Evolutionary conservation across 2,113 vertebrate species (phyloP), one percentile per base, ranked within the genome.

Genomic region (Paralichthys olivaceus): DNA sequence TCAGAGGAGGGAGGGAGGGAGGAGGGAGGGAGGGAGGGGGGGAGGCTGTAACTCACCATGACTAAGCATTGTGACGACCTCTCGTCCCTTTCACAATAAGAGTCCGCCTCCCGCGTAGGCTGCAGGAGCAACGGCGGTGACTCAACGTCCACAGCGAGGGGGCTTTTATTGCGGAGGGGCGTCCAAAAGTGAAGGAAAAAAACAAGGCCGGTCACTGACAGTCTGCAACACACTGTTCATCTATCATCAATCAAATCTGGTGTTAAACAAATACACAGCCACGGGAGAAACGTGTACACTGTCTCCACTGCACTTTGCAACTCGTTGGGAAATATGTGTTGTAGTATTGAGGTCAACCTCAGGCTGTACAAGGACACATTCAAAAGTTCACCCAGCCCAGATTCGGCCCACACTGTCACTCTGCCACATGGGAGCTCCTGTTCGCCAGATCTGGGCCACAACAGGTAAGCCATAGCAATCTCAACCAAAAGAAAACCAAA

Each of bases 11-110:
- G 55, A 76, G 85, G 62, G 40, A 2, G 55, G 54, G 77, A 80
- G 72, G 79, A n/a, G n/a, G n/a, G n/a, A n/a, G n/a, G n/a, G 54
- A 75, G 84, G 61, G 34, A 13, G 54, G 73, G 57, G 78, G 72
- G 43, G 74, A 89, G 91, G 91, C 91, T 72, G 90, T 94, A 94
- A 94, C 92, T 95, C 94, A 95, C 92, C 93, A 86, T 95, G 94
- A 95, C 94, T 95, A 94, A 94, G 94, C 94, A 95, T 89, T 93
- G 94, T 89, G n/a, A 77, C 59, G 78, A 80, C 69, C 89, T 81
- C 73, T 45, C 37, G 57, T 51, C 15, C 59, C 79, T 72, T 92
- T 91, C 94, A 95, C 74, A 94, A 93, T 94, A 95, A 95, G 71
- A 94, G 93, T 17, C 32, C 17, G 34, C 37, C 23, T 57, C 34